phyloP scores from a whole-genome alignment of 2,888 invertebrate genomes.

The Eueremaeus valkanovi region DNA sequence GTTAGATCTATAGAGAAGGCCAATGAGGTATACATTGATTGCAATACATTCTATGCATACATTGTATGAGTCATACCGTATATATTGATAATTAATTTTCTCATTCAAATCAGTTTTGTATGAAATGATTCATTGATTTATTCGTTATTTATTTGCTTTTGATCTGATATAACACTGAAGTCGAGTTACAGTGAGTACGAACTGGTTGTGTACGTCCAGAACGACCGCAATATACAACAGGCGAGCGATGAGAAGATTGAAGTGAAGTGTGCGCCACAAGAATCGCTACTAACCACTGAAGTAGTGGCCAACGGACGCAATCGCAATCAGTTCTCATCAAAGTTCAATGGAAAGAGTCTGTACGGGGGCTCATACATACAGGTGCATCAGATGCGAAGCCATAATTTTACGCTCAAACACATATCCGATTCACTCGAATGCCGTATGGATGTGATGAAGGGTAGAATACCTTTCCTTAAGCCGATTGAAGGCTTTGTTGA shows the following conservation, averaged over 20 bases:
- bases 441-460: conserved; percentile 49
- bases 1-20: conserved; percentile 62
- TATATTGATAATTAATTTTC: too few species aligned
- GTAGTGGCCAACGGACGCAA: neutral
- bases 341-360: conserved; percentile 30
- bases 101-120: neutral
- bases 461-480: conserved; percentile 46
- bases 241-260: conserved; percentile 66
- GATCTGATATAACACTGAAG: neutral
- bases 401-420: conserved; percentile 30
- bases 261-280: conserved; percentile 58
- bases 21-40: conserved; percentile 11
- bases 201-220: conserved; percentile 67
- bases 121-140: neutral
- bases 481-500: conserved; percentile 46
- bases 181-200: conserved; percentile 54
- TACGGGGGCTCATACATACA: conserved; percentile 4
- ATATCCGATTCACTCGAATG: conserved; percentile 41
- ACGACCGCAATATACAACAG: conserved; percentile 69
- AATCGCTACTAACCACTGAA: conserved; percentile 1
- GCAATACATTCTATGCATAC: too few species aligned
- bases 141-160: neutral
- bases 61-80: too few species aligned
- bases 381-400: conserved; percentile 32
- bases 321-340: conserved; percentile 5